Conservation (phyloP, 2,113 vertebrate species). For the Sterrhoptilus dennistouni region DNA sequence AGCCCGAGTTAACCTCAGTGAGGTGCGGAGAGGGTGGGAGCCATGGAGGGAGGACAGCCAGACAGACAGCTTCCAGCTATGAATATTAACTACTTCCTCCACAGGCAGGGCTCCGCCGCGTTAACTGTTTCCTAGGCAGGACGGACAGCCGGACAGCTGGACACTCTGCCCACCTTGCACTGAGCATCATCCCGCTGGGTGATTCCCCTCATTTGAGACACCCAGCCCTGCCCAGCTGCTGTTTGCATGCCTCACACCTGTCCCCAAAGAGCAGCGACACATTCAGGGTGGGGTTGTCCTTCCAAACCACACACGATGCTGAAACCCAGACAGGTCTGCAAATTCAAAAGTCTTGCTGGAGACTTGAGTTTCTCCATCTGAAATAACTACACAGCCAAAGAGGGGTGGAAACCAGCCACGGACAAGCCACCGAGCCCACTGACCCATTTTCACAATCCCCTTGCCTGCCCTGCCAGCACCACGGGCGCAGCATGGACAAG, state of each 20-base stretch:
- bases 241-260: neutral
- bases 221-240: neutral
- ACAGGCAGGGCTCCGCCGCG: neutral
- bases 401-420: rapidly evolving
- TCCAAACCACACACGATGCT: neutral
- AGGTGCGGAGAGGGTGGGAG: slow-evolving; percentile 9
- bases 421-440: rapidly evolving
- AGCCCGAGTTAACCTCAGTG: slow-evolving; percentile 40
- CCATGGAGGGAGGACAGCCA: neutral
- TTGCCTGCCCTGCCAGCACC: neutral
- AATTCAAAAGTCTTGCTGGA: neutral
- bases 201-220: neutral
- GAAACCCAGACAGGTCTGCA: neutral
- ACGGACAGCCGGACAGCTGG: neutral
- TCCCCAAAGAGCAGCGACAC: neutral
- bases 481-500: rapidly evolving
- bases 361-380: neutral
- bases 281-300: neutral
- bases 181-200: neutral
- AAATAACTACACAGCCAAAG: neutral
- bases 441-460: neutral
- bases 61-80: slow-evolving; percentile 44
- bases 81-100: slow-evolving; percentile 70
- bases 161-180: neutral
- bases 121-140: slow-evolving; percentile 60